Conservation (phyloP, 2,797 vertebrate species). For the Limnodromus scolopaceus region DNA sequence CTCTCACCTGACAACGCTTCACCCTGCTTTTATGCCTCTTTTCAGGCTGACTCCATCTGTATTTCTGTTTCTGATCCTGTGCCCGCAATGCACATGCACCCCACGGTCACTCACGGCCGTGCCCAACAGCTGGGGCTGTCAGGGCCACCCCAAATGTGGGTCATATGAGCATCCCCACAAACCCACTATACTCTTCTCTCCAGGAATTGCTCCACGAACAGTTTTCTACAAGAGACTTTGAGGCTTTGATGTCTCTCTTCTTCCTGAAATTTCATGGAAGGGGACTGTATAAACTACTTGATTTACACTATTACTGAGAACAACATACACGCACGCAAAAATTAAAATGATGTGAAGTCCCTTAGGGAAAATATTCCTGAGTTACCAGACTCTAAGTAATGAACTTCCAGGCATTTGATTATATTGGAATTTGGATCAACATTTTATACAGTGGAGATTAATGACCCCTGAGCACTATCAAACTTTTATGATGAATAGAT, state of each 20-base stretch:
- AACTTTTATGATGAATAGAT: not conserved
- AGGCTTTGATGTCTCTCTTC: not conserved
- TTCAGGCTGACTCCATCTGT: accelerated
- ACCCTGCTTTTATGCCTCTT: not conserved
- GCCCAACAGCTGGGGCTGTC: too few species aligned
- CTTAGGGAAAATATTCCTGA: not conserved
- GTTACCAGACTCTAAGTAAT: not conserved
- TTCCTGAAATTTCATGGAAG: not conserved
- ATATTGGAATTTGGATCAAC: not conserved
- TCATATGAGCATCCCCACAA: accelerated
- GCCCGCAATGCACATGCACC: accelerated
- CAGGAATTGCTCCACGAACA: not conserved
- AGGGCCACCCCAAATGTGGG: accelerated
- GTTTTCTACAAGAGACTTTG: not conserved
- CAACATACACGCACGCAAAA: not conserved
- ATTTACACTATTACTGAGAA: not conserved
- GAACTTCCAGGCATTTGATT: not conserved
- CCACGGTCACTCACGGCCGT: accelerated
- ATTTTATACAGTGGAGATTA: not conserved
- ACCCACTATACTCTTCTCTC: not conserved
- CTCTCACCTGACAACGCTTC: accelerated
- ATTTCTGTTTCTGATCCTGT: not conserved
- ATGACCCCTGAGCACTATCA: not conserved
- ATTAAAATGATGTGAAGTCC: not conserved
- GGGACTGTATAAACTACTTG: not conserved